Percentiles rank a stretch among this genome's conserved stretches.
These are phyloP conservation scores for Zaprionus africanus DNA, from an alignment of 1,140 invertebrate genomes.

Conservation along the genomic window DNA sequence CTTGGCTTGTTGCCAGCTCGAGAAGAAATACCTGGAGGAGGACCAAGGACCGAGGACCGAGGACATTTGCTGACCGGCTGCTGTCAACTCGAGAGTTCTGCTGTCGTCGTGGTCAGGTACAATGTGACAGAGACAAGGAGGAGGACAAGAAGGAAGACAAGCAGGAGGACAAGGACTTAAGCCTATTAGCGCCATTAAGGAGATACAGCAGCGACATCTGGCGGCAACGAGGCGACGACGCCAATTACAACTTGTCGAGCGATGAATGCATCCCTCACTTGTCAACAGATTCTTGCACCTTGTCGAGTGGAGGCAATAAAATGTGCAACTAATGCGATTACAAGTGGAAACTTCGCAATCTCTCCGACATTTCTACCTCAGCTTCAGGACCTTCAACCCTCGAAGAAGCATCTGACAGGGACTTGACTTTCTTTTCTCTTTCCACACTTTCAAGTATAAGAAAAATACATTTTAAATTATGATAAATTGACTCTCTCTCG, in stretches of 20 bases:
- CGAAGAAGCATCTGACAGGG: not conserved
- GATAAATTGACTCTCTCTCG: slow-evolving; percentile 69
- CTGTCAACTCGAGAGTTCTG: not conserved
- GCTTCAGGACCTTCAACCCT: not conserved
- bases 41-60: not conserved
- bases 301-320: slow-evolving; percentile 61
- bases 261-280: slow-evolving; percentile 31
- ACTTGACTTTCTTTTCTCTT: not conserved
- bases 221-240: not conserved
- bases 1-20: not conserved
- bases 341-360: slow-evolving; percentile 15
- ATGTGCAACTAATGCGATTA: slow-evolving; percentile 82
- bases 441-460: slow-evolving; percentile 24
- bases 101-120: not conserved
- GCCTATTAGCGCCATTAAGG: slow-evolving; percentile 42
- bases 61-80: not conserved
- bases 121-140: not conserved
- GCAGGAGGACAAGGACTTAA: slow-evolving; percentile 21
- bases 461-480: slow-evolving; percentile 74
- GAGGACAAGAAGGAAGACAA: not conserved
- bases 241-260: slow-evolving; percentile 68
- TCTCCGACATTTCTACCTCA: not conserved
- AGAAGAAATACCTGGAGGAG: not conserved
- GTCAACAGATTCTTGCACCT: slow-evolving; percentile 32
- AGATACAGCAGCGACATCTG: slow-evolving; percentile 38